A percentile compares a stretch with the other conserved stretches of the same genome.
phyloP scores from a whole-genome alignment of 1,140 invertebrate genomes.

The Leptonema lineaticorne region DNA sequence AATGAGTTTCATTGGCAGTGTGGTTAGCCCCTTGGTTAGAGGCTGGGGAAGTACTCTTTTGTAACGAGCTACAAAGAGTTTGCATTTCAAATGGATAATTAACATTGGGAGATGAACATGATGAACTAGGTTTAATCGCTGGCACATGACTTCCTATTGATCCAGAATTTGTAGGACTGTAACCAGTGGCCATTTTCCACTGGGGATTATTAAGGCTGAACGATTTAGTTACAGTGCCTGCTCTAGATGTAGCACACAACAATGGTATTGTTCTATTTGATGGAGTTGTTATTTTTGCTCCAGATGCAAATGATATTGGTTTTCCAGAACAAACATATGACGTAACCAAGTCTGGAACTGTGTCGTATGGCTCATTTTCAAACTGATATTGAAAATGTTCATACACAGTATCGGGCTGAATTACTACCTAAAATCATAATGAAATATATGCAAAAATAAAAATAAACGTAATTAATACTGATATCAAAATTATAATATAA shows the following conservation, averaged over 20 bases:
- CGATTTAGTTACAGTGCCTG: conserved; percentile 8
- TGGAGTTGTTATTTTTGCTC: conserved; percentile 80
- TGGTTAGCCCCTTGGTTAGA: conserved; percentile 27
- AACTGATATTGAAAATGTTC: conserved; percentile 90
- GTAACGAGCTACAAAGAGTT: conserved; percentile 52
- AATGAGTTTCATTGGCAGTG: conserved; percentile 19
- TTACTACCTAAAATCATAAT: conserved; percentile 65
- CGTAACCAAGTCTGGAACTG: conserved; percentile 90
- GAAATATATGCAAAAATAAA: not conserved
- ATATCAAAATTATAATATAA: too few species aligned
- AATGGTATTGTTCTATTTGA: conserved; percentile 71
- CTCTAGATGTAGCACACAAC: conserved; percentile 23
- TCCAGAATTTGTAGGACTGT: not conserved
- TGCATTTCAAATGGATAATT: conserved; percentile 13
- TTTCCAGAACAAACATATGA: conserved; percentile 89
- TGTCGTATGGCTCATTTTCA: conserved; percentile 91
- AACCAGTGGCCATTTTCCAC: conserved; percentile 10
- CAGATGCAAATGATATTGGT: conserved; percentile 83
- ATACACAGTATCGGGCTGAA: conserved; percentile 87
- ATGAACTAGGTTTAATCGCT: not conserved
- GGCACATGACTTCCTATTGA: not conserved
- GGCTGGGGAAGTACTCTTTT: not conserved
- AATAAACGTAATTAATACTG: too few species aligned
- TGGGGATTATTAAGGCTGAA: conserved; percentile 5
- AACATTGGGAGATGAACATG: conserved; percentile 4